Evolutionary conservation across 2,113 vertebrate genomes (phyloP), one percentile per base, ranked within the genome.

Genomic region (Myotis davidii): DNA sequence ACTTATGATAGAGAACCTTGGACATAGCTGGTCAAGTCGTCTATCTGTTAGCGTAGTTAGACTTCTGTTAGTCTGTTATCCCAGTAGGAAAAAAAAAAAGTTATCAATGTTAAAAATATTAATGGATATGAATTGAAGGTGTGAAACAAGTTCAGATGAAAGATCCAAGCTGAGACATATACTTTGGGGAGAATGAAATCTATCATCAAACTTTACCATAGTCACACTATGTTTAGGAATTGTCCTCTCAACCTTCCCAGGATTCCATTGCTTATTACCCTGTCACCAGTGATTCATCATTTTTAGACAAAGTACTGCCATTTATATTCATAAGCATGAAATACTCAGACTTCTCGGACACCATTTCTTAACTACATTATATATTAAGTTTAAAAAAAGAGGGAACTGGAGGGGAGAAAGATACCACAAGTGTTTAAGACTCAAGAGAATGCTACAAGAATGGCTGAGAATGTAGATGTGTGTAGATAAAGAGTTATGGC

Each of bases 281-380:
- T 82, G 12, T 52, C 67, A 90, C 37, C 86, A 76, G 42, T 56
- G 27, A 90, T 50, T 83, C 37, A 64, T 45, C 27, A 69, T 70
- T 79, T 70, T 42, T 61, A 76, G 32, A 12, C 61, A 73, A 42
- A 67, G 0, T 37, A 67, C 16, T 52, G 9, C 14, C 21, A 73
- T 34, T 85, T 81, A 82, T 17, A 67, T 39, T 91, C 59, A 81
- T 6, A 91, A 95, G 17, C n/a, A 88, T 76, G 27, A 39, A 85
- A 85, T 70, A 69, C 14, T 54, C 32, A 64, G 6, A 25, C 23
- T 65, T 76, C 27, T 88, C 70, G 69, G n/a, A 65, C 6, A 29
- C 20, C 79, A 64, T 81, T 90, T 94, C 48, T 79, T 74, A 90
- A 29, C 7, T 86, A 54, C n/a, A 54, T 79, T 52, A 54, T 78